A percentile compares a stretch with the other conserved stretches of the same genome.
Evolutionary conservation across 2,797 vertebrate species (phyloP).

Genomic region (Anniella stebbinsi): DNA sequence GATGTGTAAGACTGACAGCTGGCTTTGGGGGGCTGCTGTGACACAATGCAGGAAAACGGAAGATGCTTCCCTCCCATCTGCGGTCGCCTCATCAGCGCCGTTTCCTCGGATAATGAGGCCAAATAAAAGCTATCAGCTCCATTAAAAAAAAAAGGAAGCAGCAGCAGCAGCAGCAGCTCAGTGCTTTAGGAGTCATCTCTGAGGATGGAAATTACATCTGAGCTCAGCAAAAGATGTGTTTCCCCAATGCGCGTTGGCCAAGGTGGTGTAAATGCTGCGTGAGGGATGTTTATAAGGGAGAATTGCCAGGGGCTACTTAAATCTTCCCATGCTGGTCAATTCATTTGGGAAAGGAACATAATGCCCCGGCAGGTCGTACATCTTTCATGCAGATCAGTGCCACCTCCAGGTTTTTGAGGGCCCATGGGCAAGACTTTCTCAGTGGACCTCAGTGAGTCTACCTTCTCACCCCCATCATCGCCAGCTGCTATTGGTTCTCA

Average conservation of each 20-base stretch:
- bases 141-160: background rate
- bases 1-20: slow-evolving; percentile 66
- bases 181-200: background rate
- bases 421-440: too few relatives aligned
- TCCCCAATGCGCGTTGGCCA: background rate
- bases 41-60: slow-evolving; percentile 45
- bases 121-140: slow-evolving; percentile 20
- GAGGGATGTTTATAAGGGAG: background rate
- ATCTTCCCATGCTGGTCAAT: too few relatives aligned
- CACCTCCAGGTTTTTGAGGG: background rate
- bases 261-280: background rate
- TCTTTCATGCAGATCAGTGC: background rate
- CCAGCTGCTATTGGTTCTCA: too few relatives aligned
- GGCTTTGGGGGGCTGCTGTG: slow-evolving; percentile 30
- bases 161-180: background rate
- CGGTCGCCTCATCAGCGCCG: background rate
- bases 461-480: too few relatives aligned
- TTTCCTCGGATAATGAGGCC: background rate
- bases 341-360: background rate
- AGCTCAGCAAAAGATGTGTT: background rate
- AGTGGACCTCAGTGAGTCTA: too few relatives aligned
- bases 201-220: too few relatives aligned
- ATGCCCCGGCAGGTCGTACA: too few relatives aligned
- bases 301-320: background rate
- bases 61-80: slow-evolving; percentile 38